A percentile compares a stretch with the other conserved stretches of the same genome.
Conservation (phyloP, 2,888 invertebrate species). For the Scaptomyza reducta region DNA sequence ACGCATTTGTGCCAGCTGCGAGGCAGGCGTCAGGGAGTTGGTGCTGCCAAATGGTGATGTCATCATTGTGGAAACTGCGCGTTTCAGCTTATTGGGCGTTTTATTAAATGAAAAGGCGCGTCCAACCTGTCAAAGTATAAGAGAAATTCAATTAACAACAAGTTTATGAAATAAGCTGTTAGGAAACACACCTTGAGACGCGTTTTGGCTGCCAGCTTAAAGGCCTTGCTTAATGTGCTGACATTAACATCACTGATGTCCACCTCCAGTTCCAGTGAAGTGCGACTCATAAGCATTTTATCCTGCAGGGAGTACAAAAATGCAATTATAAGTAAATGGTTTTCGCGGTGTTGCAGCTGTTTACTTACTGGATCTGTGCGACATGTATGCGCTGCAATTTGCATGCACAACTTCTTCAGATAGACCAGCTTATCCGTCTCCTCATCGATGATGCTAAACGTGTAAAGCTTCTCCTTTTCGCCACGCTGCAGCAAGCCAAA, state of each 20-base stretch:
- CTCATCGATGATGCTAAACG: constrained; percentile 93
- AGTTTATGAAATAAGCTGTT: not conserved
- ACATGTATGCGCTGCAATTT: constrained; percentile 96
- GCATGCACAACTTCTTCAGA: constrained; percentile 92
- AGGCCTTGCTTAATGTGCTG: constrained; percentile 95
- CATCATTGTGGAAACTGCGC: constrained; percentile 97
- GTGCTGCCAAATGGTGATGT: constrained; percentile 94
- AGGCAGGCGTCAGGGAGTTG: constrained; percentile 92
- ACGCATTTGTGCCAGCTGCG: constrained; percentile 93
- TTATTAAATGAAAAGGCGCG: constrained; percentile 98
- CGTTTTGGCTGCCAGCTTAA: constrained; percentile 93
- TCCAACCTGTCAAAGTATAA: constrained; percentile 87
- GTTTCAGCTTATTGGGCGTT: constrained; percentile 96
- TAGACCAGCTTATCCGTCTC: constrained; percentile 92
- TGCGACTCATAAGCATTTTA: constrained; percentile 82
- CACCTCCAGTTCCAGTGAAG: constrained; percentile 91
- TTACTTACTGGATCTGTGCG: constrained; percentile 94
- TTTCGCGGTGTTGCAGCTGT: not conserved
- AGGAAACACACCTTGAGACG: constrained; percentile 88
- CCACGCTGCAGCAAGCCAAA: constrained; percentile 95
- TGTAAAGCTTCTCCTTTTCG: constrained; percentile 94
- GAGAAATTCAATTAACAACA: constrained; percentile 22
- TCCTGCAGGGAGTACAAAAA: constrained; percentile 67
- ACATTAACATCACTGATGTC: constrained; percentile 94
- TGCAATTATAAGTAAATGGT: not conserved